Evolutionary conservation across 30 jellyfish, hydroid and myxozoan species (phyloP).

Genomic region (Turritopsis dohrnii): DNA sequence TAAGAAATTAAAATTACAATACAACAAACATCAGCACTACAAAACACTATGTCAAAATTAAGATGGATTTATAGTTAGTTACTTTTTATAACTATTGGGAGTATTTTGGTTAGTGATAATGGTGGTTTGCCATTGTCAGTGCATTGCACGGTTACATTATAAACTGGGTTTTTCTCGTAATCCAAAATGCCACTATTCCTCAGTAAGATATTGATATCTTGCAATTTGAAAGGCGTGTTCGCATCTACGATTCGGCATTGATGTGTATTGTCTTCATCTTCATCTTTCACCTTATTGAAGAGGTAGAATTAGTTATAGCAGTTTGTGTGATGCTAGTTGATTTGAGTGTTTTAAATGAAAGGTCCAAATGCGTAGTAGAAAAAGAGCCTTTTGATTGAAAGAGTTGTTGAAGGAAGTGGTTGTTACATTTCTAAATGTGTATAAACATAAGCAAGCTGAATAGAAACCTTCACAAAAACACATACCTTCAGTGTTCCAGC

Average conservation of each 20-base stretch:
- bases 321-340: too few species aligned
- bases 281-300: conserved; percentile 16
- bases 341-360: too few species aligned
- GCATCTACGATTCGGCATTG: conserved; percentile 46
- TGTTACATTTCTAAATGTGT: too few species aligned
- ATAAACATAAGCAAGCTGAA: background rate
- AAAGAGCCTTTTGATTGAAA: too few species aligned
- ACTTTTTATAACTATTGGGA: background rate
- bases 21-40: too few species aligned
- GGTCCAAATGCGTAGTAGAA: background rate
- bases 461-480: background rate
- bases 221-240: conserved; percentile 28
- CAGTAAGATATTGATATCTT: conserved; percentile 32
- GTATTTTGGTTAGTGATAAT: background rate
- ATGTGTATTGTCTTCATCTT: conserved; percentile 50
- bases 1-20: too few species aligned
- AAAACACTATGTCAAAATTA: too few species aligned
- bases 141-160: conserved; percentile 37
- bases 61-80: background rate
- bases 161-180: conserved; percentile 31
- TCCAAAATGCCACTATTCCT: conserved; percentile 53
- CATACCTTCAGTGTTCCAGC: conserved; percentile 47
- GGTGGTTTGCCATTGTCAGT: conserved; percentile 45
- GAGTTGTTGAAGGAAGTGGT: too few species aligned
- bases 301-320: background rate